Evolutionary conservation across 1,140 invertebrate species (phyloP).

Genomic region (Caenorhabditis tropicalis): DNA sequence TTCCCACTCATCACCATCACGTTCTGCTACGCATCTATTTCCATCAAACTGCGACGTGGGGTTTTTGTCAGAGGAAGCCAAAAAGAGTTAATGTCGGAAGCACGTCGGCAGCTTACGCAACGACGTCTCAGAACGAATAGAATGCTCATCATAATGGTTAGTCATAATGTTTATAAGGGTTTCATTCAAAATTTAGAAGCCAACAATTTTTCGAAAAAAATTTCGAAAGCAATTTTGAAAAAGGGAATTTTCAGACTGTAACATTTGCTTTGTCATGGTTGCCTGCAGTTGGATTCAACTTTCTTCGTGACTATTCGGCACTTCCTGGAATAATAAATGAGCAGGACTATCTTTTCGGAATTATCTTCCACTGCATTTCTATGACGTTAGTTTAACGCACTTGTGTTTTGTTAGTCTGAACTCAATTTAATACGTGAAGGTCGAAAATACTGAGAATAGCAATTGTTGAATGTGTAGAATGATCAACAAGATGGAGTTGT

Average conservation of each 20-base stretch:
- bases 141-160: slow-evolving; percentile 96
- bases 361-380: slow-evolving; percentile 60
- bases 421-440: neutral
- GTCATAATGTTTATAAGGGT: slow-evolving; percentile 80
- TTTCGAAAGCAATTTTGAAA: too few relatives aligned
- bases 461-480: slow-evolving; percentile 39
- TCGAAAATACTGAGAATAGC: neutral
- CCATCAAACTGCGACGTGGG: slow-evolving; percentile 79
- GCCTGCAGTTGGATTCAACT: slow-evolving; percentile 58
- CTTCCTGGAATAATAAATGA: slow-evolving; percentile 55
- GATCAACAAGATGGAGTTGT: slow-evolving; percentile 13
- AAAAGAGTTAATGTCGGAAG: slow-evolving; percentile 42
- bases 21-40: slow-evolving; percentile 90
- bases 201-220: too few relatives aligned
- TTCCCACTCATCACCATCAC: slow-evolving; percentile 90
- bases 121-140: slow-evolving; percentile 80
- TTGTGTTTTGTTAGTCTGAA: neutral
- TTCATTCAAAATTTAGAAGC: neutral
- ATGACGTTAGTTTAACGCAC: slow-evolving; percentile 47
- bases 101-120: slow-evolving; percentile 10
- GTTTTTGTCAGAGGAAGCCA: neutral
- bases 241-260: slow-evolving; percentile 3
- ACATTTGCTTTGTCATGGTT: slow-evolving; percentile 54
- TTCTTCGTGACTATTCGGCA: slow-evolving; percentile 55
- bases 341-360: slow-evolving; percentile 58